Evolutionary conservation across 2,888 invertebrate genomes (phyloP), one percentile per base, ranked within the genome.

Genomic region (Caenorhabditis doughertyi): DNA sequence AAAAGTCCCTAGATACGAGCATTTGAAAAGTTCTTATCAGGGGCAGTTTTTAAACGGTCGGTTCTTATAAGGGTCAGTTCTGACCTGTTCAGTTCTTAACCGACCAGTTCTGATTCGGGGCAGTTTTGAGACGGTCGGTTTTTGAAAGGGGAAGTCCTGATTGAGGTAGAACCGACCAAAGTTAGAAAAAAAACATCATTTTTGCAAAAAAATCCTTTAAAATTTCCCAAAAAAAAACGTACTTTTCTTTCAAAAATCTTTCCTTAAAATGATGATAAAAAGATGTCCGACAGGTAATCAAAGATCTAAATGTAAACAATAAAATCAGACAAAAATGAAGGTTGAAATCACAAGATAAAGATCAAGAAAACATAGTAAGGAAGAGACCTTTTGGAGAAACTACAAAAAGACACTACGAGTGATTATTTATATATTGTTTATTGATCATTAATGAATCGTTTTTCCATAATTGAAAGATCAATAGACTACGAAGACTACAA

Each of bases 261-360:
- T n/a, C n/a, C n/a, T 47, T 27, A 39, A 58, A 27, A 58, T 7
- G 35, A n/a, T 29, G 16, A 18, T 23, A 29, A 25, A 44, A 13
- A 35, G n/a, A 32, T 29, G 47, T 18, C n/a, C 44, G 44, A n/a
- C 44, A 5, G 11, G 44, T 44, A 44, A 44, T 44, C 44, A 44
- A 44, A 44, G 44, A 44, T 44, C 44, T 44, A 44, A 44, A 44
- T 44, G 44, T 44, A 44, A 44, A 44, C 44, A 44, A 44, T 21
- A 35, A 35, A 58, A 55, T 29, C 27, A 27, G 53, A 55, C 29
- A 55, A 55, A 55, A 29, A 55, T 55, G 27, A 29, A 55, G 53
- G 29, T 29, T 27, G 39, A 39, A 39, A 39, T 39, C 39, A 39
- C 11, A 39, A 39, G 39, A 39, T 39, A 39, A 39, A 39, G 39